Evolutionary conservation across 1,140 invertebrate genomes (phyloP).

Genomic region (Stenopsyche tienmushanensis): DNA sequence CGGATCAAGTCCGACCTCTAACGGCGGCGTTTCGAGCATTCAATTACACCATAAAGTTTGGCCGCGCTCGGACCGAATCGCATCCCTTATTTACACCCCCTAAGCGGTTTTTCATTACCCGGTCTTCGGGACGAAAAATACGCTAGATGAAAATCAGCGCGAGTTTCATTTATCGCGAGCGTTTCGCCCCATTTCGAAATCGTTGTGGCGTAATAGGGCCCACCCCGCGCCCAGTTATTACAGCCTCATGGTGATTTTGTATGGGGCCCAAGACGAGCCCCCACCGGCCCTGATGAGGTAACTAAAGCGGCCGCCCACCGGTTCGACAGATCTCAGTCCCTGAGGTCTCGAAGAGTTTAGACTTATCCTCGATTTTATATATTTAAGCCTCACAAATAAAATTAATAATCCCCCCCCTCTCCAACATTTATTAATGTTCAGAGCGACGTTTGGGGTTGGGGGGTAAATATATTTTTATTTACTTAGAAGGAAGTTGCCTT

Average conservation of each 20-base stretch:
- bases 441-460: background rate
- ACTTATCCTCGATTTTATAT: constrained; percentile 1
- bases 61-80: background rate
- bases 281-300: constrained; percentile 4
- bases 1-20: no score
- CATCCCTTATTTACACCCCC: background rate
- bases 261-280: background rate
- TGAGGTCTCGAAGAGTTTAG: no score
- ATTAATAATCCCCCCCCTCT: background rate
- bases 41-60: no score
- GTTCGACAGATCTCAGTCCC: no score
- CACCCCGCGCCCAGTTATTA: constrained; percentile 1
- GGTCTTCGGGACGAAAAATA: background rate
- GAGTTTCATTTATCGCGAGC: constrained; percentile 19
- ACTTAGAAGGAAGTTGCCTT: no score
- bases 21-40: no score
- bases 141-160: background rate
- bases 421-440: background rate
- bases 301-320: background rate
- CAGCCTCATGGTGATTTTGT: background rate
- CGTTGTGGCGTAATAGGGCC: constrained; percentile 23
- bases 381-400: background rate
- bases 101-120: background rate
- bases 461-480: no score
- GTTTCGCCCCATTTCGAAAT: constrained; percentile 19